These are phyloP conservation scores for Lycorma delicatula DNA, from an alignment of 1,140 invertebrate species.

Conservation along the genomic window DNA sequence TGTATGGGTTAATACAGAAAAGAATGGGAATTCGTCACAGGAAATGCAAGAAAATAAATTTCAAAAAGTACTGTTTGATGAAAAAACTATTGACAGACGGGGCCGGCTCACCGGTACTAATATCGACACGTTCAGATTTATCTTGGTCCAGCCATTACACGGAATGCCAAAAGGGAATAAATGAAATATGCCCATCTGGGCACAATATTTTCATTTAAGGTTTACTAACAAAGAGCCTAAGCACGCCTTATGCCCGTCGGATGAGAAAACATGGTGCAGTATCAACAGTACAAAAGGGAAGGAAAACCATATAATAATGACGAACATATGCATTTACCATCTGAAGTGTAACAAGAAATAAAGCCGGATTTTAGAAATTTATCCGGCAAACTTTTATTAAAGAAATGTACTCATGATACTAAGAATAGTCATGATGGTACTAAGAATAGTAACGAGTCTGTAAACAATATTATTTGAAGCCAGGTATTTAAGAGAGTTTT, in stretches of 20 bases:
- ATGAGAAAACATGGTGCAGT: conserved; percentile 17
- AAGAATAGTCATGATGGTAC: conserved; percentile 7
- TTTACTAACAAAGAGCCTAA: conserved; percentile 15
- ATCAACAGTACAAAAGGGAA: conserved; percentile 2
- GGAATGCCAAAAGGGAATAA: neutral
- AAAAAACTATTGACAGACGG: conserved; percentile 22
- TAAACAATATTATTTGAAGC: conserved; percentile 14
- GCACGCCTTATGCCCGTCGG: conserved; percentile 16
- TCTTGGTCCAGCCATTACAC: conserved; percentile 8
- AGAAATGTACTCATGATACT: too few species aligned
- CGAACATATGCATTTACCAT: conserved; percentile 15
- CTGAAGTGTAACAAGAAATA: conserved; percentile 6
- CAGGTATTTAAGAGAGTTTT: conserved; percentile 7
- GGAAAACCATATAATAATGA: conserved; percentile 9
- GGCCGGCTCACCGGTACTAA: conserved; percentile 13
- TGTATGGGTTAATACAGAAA: conserved; percentile 29
- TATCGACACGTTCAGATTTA: neutral
- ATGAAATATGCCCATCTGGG: conserved; percentile 10
- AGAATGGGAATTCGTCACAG: conserved; percentile 26
- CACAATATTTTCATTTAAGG: conserved; percentile 13
- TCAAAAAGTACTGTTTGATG: conserved; percentile 7
- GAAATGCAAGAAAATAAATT: neutral
- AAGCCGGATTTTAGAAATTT: conserved; percentile 13
- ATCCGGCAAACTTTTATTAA: conserved; percentile 4
- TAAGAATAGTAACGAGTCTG: conserved; percentile 15